Base-by-base conservation (phyloP, 1,140 invertebrate species). In the Pseudachorutes palmiensis region DNA sequence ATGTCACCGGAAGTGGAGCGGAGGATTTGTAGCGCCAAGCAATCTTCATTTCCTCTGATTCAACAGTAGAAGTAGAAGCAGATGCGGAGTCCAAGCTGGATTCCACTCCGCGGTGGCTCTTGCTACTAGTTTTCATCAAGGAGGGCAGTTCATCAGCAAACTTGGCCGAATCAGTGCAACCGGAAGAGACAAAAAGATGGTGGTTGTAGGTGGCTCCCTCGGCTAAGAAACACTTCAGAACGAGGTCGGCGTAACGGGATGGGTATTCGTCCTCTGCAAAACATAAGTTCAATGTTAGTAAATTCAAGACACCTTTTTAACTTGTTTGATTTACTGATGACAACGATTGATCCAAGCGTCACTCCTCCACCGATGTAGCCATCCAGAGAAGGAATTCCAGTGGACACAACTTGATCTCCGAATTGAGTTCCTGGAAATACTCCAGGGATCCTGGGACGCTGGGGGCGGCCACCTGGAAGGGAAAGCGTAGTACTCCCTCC, bases 361-460 rank as follows among this genome's bases (percentile, higher is more conserved):
- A 73, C 26, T 48, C 72, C 72, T 26, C 69, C 69, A 24, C 67
- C 69, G 24, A 73, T 51, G 30, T 41, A 73, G 0, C 48, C 30
- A 65, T 73, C 72, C n/a, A 73, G 57, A 14, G 72, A 71, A 2
- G 72, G 69, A 19, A 73, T 68, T 0, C 72, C 67, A 5, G 69
- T 69, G 28, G 69, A 71, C 31, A 73, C 41, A 36, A 73, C 72
- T 67, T 73, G 72, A 45, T 73, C 69, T 32, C 72, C 72, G 65
- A 69, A 73, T 45, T 67, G 62, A 12, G 49, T 29, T 19, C 67
- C 71, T n/a, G 72, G 69, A 57, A 73, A 71, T 58, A 69, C 69
- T 24, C 69, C 72, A 22, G 64, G 72, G 55, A 73, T 19, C 36
- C 36, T 45, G 9, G 36, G 36, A 19, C 36, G 36, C 36, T 45